These are phyloP conservation scores for Pardalotus punctatus DNA, from an alignment of 2,113 vertebrate genomes.

Conservation along the genomic window DNA sequence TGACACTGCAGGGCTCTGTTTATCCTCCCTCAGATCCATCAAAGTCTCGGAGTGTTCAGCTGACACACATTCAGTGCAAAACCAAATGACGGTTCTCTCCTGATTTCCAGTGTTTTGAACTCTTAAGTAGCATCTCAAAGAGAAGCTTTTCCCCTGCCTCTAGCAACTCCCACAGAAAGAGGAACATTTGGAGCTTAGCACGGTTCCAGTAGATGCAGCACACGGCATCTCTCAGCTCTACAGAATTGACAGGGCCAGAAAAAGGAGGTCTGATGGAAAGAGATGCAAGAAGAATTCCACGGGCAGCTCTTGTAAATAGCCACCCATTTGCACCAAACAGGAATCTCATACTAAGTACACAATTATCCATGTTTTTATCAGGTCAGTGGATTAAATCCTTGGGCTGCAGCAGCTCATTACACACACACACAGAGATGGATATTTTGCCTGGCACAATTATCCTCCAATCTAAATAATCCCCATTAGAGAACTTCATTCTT, in stretches of 20 bases:
- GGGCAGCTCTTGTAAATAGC: not conserved
- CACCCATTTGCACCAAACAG: not conserved
- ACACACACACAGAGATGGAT: not conserved
- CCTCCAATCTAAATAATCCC: not conserved
- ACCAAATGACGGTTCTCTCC: not conserved
- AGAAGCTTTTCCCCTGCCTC: not conserved
- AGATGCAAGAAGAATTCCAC: not conserved
- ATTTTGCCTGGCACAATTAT: not conserved
- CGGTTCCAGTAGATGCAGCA: not conserved
- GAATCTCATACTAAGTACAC: not conserved
- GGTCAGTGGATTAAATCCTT: not conserved
- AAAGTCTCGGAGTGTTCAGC: not conserved
- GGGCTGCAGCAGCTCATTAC: not conserved
- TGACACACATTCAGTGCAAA: not conserved
- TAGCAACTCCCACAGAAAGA: constrained; percentile 3
- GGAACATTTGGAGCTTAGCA: constrained; percentile 6
- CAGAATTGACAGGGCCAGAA: not conserved
- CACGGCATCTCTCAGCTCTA: not conserved
- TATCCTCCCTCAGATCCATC: not conserved
- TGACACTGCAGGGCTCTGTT: not conserved
- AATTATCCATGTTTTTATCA: not conserved
- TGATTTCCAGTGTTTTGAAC: not conserved
- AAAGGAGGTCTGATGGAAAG: not conserved
- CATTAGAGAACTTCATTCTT: not conserved
- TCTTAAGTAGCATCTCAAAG: not conserved